These are phyloP conservation scores for Heliconius erato DNA, from an alignment of 2,888 invertebrate genomes.

Conservation along the genomic window DNA sequence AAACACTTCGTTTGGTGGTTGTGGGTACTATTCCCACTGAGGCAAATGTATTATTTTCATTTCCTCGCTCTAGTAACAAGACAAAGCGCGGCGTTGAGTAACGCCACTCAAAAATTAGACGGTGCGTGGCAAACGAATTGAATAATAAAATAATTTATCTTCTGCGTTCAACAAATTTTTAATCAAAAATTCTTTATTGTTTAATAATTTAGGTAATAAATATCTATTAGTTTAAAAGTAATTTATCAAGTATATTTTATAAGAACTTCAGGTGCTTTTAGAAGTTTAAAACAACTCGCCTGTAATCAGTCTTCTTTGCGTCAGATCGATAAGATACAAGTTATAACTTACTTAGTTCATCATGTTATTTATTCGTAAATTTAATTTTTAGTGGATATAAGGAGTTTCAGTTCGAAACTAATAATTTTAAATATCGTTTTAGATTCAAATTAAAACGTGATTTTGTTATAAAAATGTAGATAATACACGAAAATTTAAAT, in stretches of 20 bases:
- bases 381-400: not conserved
- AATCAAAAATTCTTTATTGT: no score
- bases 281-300: constrained; percentile 2
- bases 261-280: not conserved
- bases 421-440: not conserved
- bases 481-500: no score
- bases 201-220: not conserved
- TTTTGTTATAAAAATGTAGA: no score
- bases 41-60: not conserved
- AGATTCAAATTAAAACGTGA: not conserved
- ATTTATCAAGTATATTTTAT: constrained; percentile 4
- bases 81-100: not conserved
- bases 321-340: constrained; percentile 20
- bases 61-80: not conserved
- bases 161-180: no score
- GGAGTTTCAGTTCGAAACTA: not conserved
- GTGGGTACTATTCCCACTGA: not conserved
- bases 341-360: constrained; percentile 6
- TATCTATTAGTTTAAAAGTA: not conserved
- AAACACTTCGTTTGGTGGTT: not conserved
- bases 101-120: no score
- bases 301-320: constrained; percentile 9
- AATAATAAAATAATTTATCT: no score
- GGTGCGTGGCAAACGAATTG: not conserved
- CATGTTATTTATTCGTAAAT: not conserved